Evolutionary conservation across 2,113 vertebrate species (phyloP).

Genomic region (Coreoperca whiteheadi): DNA sequence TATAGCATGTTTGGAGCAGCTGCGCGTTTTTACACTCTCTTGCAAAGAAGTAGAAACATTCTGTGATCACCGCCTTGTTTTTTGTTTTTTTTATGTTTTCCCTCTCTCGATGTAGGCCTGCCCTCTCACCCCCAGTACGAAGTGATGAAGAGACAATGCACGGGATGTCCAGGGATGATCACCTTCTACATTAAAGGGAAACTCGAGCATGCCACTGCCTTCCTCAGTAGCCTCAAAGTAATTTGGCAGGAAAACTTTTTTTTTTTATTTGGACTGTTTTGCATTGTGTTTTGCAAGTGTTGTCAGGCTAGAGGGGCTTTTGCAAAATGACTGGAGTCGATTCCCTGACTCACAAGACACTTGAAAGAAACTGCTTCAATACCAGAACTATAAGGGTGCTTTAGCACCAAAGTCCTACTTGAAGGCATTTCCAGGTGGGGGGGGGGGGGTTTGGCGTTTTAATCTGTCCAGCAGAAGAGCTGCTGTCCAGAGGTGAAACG

Average conservation of each 20-base stretch:
- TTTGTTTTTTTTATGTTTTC: background rate
- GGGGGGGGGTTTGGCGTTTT: too few relatives aligned
- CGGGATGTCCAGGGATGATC: slow-evolving; percentile 92
- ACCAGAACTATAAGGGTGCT: background rate
- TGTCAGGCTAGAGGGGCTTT: background rate
- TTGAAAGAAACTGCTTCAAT: background rate
- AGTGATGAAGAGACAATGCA: slow-evolving; percentile 88
- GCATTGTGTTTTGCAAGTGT: background rate
- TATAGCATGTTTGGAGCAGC: background rate
- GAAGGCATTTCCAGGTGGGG: background rate
- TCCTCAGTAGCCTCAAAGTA: slow-evolving; percentile 93
- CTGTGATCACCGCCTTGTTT: background rate
- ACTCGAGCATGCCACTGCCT: slow-evolving; percentile 84
- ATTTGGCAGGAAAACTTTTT: slow-evolving; percentile 6
- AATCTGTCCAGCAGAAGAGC: background rate
- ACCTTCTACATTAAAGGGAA: slow-evolving; percentile 92
- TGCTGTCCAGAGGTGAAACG: background rate
- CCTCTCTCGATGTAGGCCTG: slow-evolving; percentile 82
- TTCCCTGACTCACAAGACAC: background rate
- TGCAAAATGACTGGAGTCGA: background rate
- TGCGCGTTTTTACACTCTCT: background rate
- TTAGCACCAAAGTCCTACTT: background rate
- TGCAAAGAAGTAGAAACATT: background rate
- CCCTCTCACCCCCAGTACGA: slow-evolving; percentile 92
- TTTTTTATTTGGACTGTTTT: background rate